Percentiles rank a stretch among this genome's conserved stretches.
Evolutionary conservation across 2,113 vertebrate genomes (phyloP).

Genomic region (Lutjanus erythropterus): DNA sequence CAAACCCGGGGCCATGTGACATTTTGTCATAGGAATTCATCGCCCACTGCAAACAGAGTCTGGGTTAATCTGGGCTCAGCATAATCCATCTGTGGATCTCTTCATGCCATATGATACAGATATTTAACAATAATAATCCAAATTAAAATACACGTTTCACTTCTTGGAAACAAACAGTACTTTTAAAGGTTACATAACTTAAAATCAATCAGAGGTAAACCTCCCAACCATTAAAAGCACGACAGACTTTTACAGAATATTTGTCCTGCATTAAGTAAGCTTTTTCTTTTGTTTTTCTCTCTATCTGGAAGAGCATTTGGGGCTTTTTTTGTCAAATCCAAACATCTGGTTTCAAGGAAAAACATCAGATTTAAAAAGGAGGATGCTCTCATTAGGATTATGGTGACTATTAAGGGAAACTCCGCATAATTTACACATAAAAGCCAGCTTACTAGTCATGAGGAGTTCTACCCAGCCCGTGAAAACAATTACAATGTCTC

Average conservation of each 20-base stretch:
- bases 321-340: not conserved
- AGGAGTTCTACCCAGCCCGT: not conserved
- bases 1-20: not conserved
- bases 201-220: not conserved
- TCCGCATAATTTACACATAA: not conserved
- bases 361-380: not conserved
- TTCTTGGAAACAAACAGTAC: not conserved
- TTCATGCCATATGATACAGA: not conserved
- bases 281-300: not conserved
- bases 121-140: not conserved
- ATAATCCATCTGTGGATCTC: not conserved
- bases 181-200: not conserved
- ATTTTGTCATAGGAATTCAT: not conserved
- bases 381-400: not conserved
- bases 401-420: not conserved
- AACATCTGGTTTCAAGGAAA: not conserved
- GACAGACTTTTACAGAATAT: not conserved
- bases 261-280: not conserved
- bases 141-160: not conserved
- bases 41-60: not conserved
- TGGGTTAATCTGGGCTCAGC: not conserved
- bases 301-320: not conserved
- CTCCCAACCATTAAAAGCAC: not conserved
- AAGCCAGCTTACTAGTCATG: not conserved
- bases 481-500: not conserved